Evolutionary conservation across 1,140 invertebrate genomes (phyloP).

Genomic region (Drosophila triauraria): DNA sequence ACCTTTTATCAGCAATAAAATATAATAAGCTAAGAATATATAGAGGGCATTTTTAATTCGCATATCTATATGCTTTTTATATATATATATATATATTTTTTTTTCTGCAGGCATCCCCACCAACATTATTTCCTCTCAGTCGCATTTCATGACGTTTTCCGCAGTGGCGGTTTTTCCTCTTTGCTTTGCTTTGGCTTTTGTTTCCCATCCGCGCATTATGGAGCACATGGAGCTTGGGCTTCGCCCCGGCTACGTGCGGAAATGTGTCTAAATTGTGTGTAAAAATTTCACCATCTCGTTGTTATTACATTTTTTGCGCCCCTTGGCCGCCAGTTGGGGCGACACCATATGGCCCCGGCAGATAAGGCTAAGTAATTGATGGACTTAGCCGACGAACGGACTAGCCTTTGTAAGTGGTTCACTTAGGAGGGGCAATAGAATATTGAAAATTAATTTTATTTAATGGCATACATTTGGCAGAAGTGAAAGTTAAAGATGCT

Average conservation of each 20-base stretch:
- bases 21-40: neutral
- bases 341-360: constrained; percentile 76
- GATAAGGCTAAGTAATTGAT: constrained; percentile 80
- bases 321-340: constrained; percentile 29
- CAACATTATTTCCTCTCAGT: constrained; percentile 45
- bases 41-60: constrained; percentile 9
- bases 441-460: constrained; percentile 33
- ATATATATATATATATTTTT: neutral
- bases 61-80: neutral
- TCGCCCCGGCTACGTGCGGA: constrained; percentile 64
- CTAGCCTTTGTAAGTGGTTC: constrained; percentile 40
- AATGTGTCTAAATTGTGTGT: constrained; percentile 82
- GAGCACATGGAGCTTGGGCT: constrained; percentile 59
- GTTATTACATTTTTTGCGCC: constrained; percentile 50
- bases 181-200: constrained; percentile 31
- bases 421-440: constrained; percentile 20
- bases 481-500: constrained; percentile 12
- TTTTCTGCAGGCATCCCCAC: neutral
- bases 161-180: constrained; percentile 47
- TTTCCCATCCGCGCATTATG: constrained; percentile 48
- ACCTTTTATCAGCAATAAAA: neutral
- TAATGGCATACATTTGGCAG: neutral
- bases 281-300: constrained; percentile 73
- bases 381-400: constrained; percentile 48
- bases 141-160: constrained; percentile 62